Conservation (phyloP, 2,113 vertebrate species). For the Paralichthys olivaceus region DNA sequence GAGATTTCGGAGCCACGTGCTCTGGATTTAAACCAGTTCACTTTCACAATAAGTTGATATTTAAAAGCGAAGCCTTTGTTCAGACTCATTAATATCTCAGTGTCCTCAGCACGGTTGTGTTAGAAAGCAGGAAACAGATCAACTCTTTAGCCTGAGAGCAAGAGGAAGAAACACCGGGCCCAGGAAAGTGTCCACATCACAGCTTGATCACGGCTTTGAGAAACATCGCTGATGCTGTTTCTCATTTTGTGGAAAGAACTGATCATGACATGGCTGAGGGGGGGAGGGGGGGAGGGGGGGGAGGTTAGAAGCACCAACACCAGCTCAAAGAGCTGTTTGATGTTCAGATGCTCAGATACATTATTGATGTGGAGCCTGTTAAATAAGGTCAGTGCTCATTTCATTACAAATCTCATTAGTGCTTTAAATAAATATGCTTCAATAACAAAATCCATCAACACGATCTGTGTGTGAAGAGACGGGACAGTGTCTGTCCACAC, state of each 20-base stretch:
- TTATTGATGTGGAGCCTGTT: slow-evolving; percentile 58
- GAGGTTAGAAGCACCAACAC: slow-evolving; percentile 38
- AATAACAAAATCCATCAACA: slow-evolving; percentile 54
- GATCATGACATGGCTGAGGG: slow-evolving; percentile 9
- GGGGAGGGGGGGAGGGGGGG: neutral
- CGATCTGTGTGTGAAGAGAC: slow-evolving; percentile 50
- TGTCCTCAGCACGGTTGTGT: too few relatives aligned
- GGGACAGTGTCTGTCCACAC: slow-evolving; percentile 34
- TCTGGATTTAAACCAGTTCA: too few relatives aligned
- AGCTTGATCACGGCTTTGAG: too few relatives aligned
- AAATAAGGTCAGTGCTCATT: slow-evolving; percentile 56
- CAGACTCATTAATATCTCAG: too few relatives aligned
- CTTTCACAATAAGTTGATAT: too few relatives aligned
- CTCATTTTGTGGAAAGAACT: slow-evolving; percentile 30
- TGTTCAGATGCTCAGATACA: slow-evolving; percentile 52
- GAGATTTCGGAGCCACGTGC: too few relatives aligned
- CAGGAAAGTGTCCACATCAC: too few relatives aligned
- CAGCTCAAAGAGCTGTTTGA: slow-evolving; percentile 57
- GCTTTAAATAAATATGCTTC: slow-evolving; percentile 48
- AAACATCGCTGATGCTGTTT: neutral
- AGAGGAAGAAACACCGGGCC: too few relatives aligned
- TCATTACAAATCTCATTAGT: slow-evolving; percentile 62
- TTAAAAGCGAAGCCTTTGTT: too few relatives aligned
- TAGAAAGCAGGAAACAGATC: too few relatives aligned
- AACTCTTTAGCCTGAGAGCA: too few relatives aligned